phyloP scores from a whole-genome alignment of 2,888 invertebrate species.

The Anoplius nigerrimus region DNA sequence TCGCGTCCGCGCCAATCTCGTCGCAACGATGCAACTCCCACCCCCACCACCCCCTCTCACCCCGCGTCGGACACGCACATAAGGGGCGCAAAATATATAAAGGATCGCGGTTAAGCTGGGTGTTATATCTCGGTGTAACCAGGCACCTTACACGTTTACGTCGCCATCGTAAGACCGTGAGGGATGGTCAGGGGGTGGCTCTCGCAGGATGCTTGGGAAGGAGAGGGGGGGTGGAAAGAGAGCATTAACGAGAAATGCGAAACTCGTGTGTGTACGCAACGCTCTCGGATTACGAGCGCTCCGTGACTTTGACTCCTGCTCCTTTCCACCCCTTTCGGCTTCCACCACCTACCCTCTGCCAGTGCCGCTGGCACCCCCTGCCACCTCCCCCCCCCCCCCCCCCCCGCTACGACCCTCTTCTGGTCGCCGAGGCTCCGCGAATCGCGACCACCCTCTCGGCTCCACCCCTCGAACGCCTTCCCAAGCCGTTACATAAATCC shows the following conservation, averaged over 20 bases:
- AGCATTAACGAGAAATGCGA: conserved; percentile 10
- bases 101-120: conserved; percentile 24
- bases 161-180: conserved; percentile 8
- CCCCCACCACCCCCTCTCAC: no score
- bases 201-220: conserved; percentile 3
- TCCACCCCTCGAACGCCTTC: conserved; percentile 11
- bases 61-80: background rate
- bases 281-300: conserved; percentile 54
- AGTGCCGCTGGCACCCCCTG: background rate
- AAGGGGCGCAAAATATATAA: conserved; percentile 6
- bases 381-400: background rate
- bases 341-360: conserved; percentile 2
- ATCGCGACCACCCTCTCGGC: conserved; percentile 18
- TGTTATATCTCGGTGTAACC: conserved; percentile 50
- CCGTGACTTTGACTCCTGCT: conserved; percentile 55
- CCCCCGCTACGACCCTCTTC: no score
- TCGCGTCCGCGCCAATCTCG: conserved; percentile 52
- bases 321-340: conserved; percentile 34
- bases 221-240: conserved; percentile 2
- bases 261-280: conserved; percentile 44
- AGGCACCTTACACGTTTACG: conserved; percentile 30
- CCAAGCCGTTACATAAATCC: conserved; percentile 44
- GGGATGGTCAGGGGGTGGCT: background rate
- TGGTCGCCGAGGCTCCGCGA: background rate
- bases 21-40: conserved; percentile 41